Base-by-base conservation (phyloP, 2,113 vertebrate species). In the Ceyx margarethae region DNA sequence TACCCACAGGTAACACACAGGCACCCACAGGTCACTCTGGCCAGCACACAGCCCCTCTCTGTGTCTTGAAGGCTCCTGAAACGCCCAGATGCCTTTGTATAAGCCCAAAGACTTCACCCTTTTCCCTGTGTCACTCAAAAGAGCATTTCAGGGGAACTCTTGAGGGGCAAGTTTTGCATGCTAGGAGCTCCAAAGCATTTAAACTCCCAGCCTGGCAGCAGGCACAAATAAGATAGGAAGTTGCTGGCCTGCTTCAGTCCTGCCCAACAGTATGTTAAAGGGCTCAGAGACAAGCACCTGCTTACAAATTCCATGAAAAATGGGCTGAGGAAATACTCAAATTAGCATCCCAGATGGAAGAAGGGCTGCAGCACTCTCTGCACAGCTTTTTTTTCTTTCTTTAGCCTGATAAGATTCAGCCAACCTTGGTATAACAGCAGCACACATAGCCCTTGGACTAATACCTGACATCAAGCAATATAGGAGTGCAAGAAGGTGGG, bases 51-150 rank as follows among this genome's bases (percentile, higher is more conserved):
- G 71, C 40, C 53, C 21, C 25, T n/a, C 31, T 37, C 26, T 43
- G 18, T 4, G 14, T n/a, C 61, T 62, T 37, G 8, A 57, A 64
- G 46, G 16, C 4, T 9, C 37, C 71, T 2, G 0, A 57, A 74
- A 35, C 28, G 43, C 8, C 19, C 1, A 0, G 9, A 6, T 35
- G 42, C 51, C 40, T 50, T 31, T 3, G 0, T 53, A 64, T 65
- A 56, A 53, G 15, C 69, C 54, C 53, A 61, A 25, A 77, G 19
- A 6, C 65, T 69, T 61, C 65, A 5, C 7, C 53, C 31, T 33
- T 37, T 26, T 45, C 85, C 57, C 18, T 25, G 4, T 10, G 28
- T 42, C 8, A 1, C 48, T 46, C 43, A 14, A 22, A 16, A 17
- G 15, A 6, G 10, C 1, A 0, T 48, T 90, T 40, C 40, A 13